Evolutionary conservation across 2,797 vertebrate genomes (phyloP).

Genomic region (Tauraco hartlaubi): DNA sequence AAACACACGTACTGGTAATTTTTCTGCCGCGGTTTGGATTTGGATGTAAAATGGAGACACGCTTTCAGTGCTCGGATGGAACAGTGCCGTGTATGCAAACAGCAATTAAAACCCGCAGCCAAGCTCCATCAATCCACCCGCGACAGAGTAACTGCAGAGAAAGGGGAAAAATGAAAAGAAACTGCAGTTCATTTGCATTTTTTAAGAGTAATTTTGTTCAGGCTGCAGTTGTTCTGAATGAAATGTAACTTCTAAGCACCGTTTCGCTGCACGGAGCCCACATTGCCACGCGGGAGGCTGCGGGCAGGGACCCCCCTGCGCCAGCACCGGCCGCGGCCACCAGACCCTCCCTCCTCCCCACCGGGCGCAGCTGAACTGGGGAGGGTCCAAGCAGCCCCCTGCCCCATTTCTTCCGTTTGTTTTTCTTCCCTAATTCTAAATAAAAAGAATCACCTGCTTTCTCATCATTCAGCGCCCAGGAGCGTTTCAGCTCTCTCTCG

Average conservation of each 20-base stretch:
- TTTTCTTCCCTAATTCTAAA: too few relatives aligned
- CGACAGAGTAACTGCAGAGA: not conserved
- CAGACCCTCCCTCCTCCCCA: too few relatives aligned
- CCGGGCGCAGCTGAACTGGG: not conserved
- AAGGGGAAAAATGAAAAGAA: constrained; percentile 9
- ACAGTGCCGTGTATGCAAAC: constrained; percentile 1
- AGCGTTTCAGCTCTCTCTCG: too few relatives aligned
- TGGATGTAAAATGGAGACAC: not conserved
- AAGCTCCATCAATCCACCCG: constrained; percentile 24
- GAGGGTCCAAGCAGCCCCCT: rapidly evolving
- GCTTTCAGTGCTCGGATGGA: not conserved
- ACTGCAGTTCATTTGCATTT: constrained; percentile 41
- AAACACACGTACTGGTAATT: not conserved
- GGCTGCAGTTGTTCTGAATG: not conserved
- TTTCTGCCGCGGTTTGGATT: not conserved
- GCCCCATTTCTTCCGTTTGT: too few relatives aligned
- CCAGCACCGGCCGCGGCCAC: too few relatives aligned
- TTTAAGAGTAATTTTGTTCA: constrained; percentile 22
- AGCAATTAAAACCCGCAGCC: constrained; percentile 56
- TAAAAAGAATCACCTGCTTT: too few relatives aligned
- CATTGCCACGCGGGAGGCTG: not conserved
- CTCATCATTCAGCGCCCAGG: too few relatives aligned
- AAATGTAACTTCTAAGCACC: not conserved
- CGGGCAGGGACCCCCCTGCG: not conserved
- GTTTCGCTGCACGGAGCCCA: not conserved